phyloP scores from a whole-genome alignment of 2,797 vertebrate genomes.

The Todus mexicanus region DNA sequence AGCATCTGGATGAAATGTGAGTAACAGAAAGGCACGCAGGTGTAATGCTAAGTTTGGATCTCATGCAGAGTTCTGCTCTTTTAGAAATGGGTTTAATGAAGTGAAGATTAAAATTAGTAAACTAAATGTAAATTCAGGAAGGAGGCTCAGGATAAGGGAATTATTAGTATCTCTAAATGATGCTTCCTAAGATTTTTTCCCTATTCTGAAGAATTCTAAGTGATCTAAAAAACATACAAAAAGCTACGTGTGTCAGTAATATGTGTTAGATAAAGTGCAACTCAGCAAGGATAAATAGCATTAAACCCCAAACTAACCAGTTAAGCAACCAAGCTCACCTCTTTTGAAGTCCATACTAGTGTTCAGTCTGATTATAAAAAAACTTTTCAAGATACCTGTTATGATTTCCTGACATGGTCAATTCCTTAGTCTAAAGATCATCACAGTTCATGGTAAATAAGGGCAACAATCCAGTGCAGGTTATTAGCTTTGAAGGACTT shows the following conservation, averaged over 20 bases:
- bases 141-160: not conserved
- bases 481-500: not conserved
- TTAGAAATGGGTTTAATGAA: not conserved
- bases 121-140: not conserved
- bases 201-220: not conserved
- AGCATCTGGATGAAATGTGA: slow-evolving; percentile 59
- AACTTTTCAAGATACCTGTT: not conserved
- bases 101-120: not conserved
- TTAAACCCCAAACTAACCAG: not conserved
- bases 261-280: not conserved
- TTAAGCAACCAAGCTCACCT: not conserved
- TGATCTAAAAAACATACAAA: not conserved
- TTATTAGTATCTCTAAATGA: not conserved
- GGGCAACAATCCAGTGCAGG: not conserved
- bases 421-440: not conserved
- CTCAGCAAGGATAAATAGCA: not conserved
- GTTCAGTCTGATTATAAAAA: not conserved
- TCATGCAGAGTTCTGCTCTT: not conserved
- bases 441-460: not conserved
- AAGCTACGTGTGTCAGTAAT: not conserved
- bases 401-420: not conserved
- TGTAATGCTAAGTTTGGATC: not conserved
- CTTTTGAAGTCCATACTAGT: not conserved
- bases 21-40: slow-evolving; percentile 32
- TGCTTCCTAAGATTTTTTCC: not conserved